These are phyloP conservation scores for Baccha elongata DNA, from an alignment of 2,888 invertebrate species.

Conservation along the genomic window DNA sequence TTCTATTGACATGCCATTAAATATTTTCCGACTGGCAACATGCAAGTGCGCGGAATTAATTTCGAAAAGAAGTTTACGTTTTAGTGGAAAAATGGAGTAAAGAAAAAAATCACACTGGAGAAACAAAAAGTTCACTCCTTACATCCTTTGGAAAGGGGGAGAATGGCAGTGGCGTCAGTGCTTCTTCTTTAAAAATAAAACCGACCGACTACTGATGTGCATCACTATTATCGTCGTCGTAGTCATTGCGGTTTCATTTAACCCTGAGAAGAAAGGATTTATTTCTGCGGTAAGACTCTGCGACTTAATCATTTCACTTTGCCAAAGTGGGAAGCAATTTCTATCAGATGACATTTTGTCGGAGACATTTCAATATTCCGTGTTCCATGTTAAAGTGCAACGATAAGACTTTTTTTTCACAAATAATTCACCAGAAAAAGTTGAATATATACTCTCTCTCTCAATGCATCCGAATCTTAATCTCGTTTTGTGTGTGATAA, in stretches of 20 bases:
- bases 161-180: background rate
- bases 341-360: slow-evolving; percentile 53
- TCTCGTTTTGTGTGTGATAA: slow-evolving; percentile 16
- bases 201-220: background rate
- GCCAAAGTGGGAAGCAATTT: slow-evolving; percentile 37
- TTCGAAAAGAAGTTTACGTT: slow-evolving; percentile 54
- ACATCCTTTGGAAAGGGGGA: background rate
- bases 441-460: background rate
- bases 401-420: slow-evolving; percentile 35
- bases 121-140: slow-evolving; percentile 10
- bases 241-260: slow-evolving; percentile 31
- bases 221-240: background rate
- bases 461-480: no score
- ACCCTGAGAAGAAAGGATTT: background rate
- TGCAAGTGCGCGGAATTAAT: slow-evolving; percentile 68
- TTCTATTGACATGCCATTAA: slow-evolving; percentile 73
- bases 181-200: no score
- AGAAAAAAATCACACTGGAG: background rate
- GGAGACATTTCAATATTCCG: slow-evolving; percentile 56
- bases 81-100: background rate
- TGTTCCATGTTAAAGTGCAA: slow-evolving; percentile 58
- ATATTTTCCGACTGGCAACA: slow-evolving; percentile 33
- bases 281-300: background rate
- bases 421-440: slow-evolving; percentile 6
- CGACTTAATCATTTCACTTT: slow-evolving; percentile 62